A percentile compares a stretch with the other conserved stretches of the same genome.
These are phyloP conservation scores for Corella eumyota DNA, from an alignment of 23 tunicate genomes.

Conservation along the genomic window DNA sequence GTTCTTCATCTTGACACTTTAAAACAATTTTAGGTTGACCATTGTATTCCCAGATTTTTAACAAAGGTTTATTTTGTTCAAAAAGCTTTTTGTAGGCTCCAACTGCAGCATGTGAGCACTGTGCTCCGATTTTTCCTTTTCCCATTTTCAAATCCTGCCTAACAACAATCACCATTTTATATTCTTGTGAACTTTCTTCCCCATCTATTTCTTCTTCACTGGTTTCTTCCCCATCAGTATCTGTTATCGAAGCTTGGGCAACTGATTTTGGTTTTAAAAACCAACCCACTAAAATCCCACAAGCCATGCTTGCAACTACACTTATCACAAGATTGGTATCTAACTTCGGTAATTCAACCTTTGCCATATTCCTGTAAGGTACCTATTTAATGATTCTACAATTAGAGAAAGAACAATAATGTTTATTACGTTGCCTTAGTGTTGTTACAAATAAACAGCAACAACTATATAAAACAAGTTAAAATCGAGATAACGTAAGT, in stretches of 20 bases:
- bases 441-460: no score
- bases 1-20: conserved; percentile 57
- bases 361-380: no score
- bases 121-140: conserved; percentile 79
- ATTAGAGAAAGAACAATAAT: no score
- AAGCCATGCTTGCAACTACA: conserved; percentile 32
- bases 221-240: not conserved
- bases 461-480: no score
- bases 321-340: conserved; percentile 11
- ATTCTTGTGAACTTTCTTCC: conserved; percentile 10
- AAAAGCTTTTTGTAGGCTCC: conserved; percentile 51
- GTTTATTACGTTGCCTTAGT: no score
- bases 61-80: conserved; percentile 12
- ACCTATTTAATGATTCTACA: no score
- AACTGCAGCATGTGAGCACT: conserved; percentile 90
- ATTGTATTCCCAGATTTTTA: conserved; percentile 52
- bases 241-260: not conserved
- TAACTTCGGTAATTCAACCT: no score
- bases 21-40: conserved; percentile 92
- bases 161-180: conserved; percentile 75
- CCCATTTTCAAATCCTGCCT: conserved; percentile 91
- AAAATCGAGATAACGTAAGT: no score
- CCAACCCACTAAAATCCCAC: conserved; percentile 56
- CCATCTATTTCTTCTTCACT: conserved; percentile 1
- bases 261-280: not conserved